Evolutionary conservation across 2,888 invertebrate species (phyloP).

Genomic region (Rhyacophila evoluta): DNA sequence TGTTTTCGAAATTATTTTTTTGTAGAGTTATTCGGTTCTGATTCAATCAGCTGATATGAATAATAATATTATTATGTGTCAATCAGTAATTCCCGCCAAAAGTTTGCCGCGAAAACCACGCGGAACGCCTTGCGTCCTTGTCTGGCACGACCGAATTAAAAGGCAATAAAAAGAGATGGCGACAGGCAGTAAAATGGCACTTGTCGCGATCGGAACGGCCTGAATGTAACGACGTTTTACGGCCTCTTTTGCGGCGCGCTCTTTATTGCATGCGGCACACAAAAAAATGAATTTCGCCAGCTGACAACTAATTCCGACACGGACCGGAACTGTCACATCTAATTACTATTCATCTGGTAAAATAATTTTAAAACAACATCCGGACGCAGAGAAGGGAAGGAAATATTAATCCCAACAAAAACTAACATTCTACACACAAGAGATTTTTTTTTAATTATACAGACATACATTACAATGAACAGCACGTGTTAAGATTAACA

Average conservation of each 20-base stretch:
- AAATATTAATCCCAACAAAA: no score
- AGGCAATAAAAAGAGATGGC: conserved; percentile 45
- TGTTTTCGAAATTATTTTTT: no score
- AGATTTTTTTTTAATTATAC: no score
- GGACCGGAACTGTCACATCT: neutral
- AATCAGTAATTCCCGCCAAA: conserved; percentile 17
- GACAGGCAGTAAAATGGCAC: conserved; percentile 48
- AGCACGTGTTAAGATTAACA: no score
- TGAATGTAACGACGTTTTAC: conserved; percentile 42
- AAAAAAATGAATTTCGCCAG: conserved; percentile 34
- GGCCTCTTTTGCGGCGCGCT: conserved; percentile 29
- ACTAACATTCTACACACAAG: no score
- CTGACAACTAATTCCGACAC: conserved; percentile 33
- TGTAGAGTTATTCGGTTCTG: no score
- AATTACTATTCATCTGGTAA: neutral
- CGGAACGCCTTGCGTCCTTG: conserved; percentile 32
- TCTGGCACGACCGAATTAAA: conserved; percentile 37
- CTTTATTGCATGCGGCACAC: conserved; percentile 40
- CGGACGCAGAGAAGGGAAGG: no score
- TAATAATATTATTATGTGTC: conserved; percentile 25
- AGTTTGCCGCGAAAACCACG: conserved; percentile 3
- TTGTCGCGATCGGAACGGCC: conserved; percentile 46
- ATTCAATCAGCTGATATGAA: neutral
- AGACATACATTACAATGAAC: no score
- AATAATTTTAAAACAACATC: no score